A percentile compares a stretch with the other conserved stretches of the same genome.
phyloP scores from a whole-genome alignment of 1,140 invertebrate species.

The Eriosoma lanigerum region DNA sequence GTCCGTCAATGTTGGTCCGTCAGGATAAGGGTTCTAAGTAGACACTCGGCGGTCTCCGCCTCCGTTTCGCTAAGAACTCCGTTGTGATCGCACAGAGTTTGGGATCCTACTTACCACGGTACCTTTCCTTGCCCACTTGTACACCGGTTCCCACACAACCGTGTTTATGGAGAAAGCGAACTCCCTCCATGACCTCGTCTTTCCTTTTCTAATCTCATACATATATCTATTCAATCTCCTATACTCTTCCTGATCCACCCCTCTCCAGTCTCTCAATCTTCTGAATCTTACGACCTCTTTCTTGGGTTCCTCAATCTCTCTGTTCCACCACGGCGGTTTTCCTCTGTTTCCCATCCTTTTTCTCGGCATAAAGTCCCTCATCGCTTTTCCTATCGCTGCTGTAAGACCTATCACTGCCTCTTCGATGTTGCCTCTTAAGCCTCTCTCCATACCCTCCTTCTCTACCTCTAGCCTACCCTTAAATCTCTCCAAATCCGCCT shows the following conservation, averaged over 20 bases:
- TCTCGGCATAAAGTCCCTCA: not conserved
- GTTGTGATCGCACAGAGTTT: not conserved
- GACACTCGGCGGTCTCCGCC: not conserved
- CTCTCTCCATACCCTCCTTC: not conserved
- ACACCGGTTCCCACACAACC: not conserved
- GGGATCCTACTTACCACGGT: not conserved
- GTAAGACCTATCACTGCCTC: not conserved
- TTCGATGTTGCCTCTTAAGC: not conserved
- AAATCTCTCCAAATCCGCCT: not conserved
- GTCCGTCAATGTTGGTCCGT: too few relatives aligned
- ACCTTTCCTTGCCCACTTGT: constrained; percentile 2
- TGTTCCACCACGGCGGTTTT: not conserved
- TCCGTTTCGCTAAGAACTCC: not conserved
- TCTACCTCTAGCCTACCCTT: not conserved
- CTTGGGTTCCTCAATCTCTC: not conserved
- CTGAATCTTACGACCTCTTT: not conserved
- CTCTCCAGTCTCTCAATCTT: not conserved
- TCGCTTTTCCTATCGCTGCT: too few relatives aligned
- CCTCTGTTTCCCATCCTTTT: too few relatives aligned
- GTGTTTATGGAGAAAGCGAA: not conserved
- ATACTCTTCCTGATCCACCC: not conserved
- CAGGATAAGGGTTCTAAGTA: not conserved
- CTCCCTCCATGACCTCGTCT: not conserved
- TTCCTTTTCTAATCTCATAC: not conserved
- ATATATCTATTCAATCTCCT: not conserved